phyloP scores from a whole-genome alignment of 2,113 vertebrate species.

The Syrmaticus mikado region DNA sequence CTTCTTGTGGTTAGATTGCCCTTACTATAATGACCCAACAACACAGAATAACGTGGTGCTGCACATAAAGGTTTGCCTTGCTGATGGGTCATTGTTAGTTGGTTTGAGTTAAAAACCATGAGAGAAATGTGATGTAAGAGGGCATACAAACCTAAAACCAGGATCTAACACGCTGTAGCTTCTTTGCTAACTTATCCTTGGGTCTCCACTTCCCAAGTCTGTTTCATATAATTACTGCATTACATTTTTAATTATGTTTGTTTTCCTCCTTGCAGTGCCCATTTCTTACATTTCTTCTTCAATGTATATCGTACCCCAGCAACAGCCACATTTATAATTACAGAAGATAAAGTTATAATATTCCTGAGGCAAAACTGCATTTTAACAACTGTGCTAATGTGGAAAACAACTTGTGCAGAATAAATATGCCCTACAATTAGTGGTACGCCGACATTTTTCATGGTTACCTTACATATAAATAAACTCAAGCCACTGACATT shows the following conservation, averaged over 20 bases:
- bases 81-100: constrained; percentile 65
- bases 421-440: constrained; percentile 79
- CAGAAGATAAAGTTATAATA: constrained; percentile 65
- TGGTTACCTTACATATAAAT: constrained; percentile 69
- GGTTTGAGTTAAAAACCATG: constrained; percentile 70
- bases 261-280: constrained; percentile 23
- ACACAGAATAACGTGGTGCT: constrained; percentile 27
- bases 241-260: constrained; percentile 55
- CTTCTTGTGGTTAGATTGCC: not conserved
- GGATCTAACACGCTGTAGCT: not conserved
- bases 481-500: constrained; percentile 69
- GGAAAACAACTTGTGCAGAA: constrained; percentile 74
- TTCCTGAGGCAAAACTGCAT: constrained; percentile 67
- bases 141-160: constrained; percentile 46
- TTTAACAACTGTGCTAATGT: constrained; percentile 71
- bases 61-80: constrained; percentile 55
- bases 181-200: not conserved
- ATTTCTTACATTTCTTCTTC: constrained; percentile 7
- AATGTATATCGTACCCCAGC: constrained; percentile 2
- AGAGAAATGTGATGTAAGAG: constrained; percentile 63
- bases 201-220: not conserved
- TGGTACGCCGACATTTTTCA: constrained; percentile 63
- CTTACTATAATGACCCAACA: not conserved
- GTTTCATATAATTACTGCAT: constrained; percentile 1
- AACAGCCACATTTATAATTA: constrained; percentile 70